Conservation (phyloP, 2,888 invertebrate genomes). For the Steinernema scapterisci region DNA sequence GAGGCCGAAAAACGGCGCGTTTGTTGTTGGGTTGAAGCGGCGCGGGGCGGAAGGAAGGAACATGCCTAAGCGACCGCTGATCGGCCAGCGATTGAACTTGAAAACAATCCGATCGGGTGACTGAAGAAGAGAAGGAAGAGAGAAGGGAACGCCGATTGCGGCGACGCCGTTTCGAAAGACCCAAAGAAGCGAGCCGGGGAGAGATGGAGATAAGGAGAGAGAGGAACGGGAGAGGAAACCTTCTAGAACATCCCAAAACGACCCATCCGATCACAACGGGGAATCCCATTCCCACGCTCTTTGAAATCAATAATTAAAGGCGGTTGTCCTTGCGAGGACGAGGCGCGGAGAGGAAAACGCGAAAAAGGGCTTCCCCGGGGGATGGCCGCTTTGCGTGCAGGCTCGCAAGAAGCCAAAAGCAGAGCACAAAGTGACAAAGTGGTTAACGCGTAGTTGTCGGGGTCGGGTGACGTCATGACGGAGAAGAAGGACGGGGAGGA, state of each 20-base stretch:
- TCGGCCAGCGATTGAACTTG: background rate
- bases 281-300: background rate
- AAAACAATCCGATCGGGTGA: background rate
- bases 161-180: background rate
- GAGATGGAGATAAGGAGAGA: background rate
- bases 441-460: too few relatives aligned
- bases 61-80: background rate
- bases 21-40: background rate
- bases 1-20: too few relatives aligned
- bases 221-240: too few relatives aligned
- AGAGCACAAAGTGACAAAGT: too few relatives aligned
- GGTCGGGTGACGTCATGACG: background rate
- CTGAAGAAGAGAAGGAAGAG: too few relatives aligned
- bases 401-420: background rate
- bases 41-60: background rate
- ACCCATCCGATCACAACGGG: too few relatives aligned
- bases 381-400: background rate
- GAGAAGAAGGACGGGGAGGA: background rate
- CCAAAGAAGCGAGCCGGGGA: background rate
- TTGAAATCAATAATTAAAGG: constrained; percentile 13
- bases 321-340: background rate
- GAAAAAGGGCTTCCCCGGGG: background rate
- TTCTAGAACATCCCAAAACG: too few relatives aligned
- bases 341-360: background rate
- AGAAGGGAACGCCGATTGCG: too few relatives aligned